Evolutionary conservation across 2,113 vertebrate species (phyloP), one percentile per base, ranked within the genome.

Genomic region (Trinectes maculatus): DNA sequence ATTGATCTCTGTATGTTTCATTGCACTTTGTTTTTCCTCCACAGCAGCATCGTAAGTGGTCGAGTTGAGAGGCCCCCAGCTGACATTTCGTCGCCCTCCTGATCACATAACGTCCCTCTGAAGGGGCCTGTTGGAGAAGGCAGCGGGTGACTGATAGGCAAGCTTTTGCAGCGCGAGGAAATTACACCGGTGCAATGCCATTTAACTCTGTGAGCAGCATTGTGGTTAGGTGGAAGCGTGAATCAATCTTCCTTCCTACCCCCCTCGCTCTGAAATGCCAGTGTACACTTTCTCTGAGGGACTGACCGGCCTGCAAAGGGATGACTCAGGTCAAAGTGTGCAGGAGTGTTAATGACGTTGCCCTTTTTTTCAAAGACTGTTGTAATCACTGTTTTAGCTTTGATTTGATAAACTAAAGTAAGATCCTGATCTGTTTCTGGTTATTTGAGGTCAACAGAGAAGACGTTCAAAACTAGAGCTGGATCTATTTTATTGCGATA

Each of bases 91-190:
- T 54, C 53, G 18, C 63, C 54, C 55, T 60, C 64, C 61, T 81
- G 75, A 83, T 83, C 59, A 72, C 71, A 77, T 82, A 63, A 79
- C 71, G 65, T 49, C 58, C 44, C 44, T 68, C 57, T 71, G 69
- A 72, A 68, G 79, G 44, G 77, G 56, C 25, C 53, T 49, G 64
- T 65, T 65, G 25, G 40, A 72, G 68, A 5, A 22, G 49, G 28
- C 55, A 56, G 61, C n/a, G 19, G 63, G 53, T 84, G 77, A 87
- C 68, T 79, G 80, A 76, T 77, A 71, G 72, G 42, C 68, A 18
- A 36, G 66, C 53, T 58, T 71, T 71, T 37, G 36, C 80, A 57
- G 53, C 6, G 1, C 53, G 44, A 60, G 63, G 64, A 80, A 73
- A 84, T 73, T 76, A 71, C 71, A 80, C 39, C 40, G 15, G 15